Conservation (phyloP, 2,888 invertebrate genomes). For the Oegoconia quadripuncta region DNA sequence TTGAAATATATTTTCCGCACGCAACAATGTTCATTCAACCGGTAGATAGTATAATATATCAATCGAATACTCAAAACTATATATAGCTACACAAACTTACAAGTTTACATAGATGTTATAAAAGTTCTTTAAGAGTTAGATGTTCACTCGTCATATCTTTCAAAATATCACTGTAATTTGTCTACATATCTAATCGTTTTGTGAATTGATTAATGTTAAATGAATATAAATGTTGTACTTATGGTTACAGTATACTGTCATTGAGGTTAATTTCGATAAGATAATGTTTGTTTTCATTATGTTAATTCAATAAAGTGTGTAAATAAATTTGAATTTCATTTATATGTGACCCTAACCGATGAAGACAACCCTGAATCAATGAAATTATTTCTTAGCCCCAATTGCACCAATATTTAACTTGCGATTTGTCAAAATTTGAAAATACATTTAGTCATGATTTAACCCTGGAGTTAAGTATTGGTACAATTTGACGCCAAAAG, state of each 20-base stretch:
- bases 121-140: not conserved
- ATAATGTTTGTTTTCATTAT: slow-evolving; percentile 75
- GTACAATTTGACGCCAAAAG: no score
- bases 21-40: no score
- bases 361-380: no score
- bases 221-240: slow-evolving; percentile 73
- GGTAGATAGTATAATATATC: no score
- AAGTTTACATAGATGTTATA: not conserved
- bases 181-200: slow-evolving; percentile 75
- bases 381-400: no score
- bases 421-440: no score
- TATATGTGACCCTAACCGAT: no score
- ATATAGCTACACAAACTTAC: not conserved
- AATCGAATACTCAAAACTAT: no score
- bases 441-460: no score
- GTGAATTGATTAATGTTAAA: slow-evolving; percentile 71
- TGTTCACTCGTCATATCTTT: slow-evolving; percentile 46
- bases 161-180: slow-evolving; percentile 68
- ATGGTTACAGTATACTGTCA: slow-evolving; percentile 72
- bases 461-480: no score
- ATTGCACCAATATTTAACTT: no score
- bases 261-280: slow-evolving; percentile 67
- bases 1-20: no score
- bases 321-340: slow-evolving; percentile 52
- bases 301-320: slow-evolving; percentile 80